Base-by-base conservation (phyloP, 2,113 vertebrate species). In the Holacanthus passer region DNA sequence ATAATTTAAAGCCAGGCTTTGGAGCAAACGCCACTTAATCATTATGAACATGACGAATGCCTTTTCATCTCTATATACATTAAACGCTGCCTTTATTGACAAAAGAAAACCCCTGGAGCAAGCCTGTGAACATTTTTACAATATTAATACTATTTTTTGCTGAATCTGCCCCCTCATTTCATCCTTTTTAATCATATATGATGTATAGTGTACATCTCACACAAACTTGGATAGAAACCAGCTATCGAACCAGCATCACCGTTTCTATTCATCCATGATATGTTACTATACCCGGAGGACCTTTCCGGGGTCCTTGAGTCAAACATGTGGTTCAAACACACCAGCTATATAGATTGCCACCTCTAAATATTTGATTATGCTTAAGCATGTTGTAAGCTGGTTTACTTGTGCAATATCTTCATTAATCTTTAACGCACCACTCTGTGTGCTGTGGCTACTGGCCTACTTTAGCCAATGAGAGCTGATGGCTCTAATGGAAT, bases 291-390 rank as follows among this genome's bases (percentile, higher is more conserved):
- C 83, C 82, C 77, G 1, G 3, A 39, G 48, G 82, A 20, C 83
- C 69, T 73, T 69, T 85, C 32, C 35, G 47, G 69, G 82, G 65
- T 77, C 79, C 55, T 77, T 43, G 76, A 86, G 83, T 89, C 78
- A 82, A 87, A 50, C 69, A 60, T n/a, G 37, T 52, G 41, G 74
- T 70, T 87, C 64, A 80, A 75, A 75, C 50, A 84, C 73, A 65
- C 64, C 24, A 55, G 52, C 64, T 53, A 27, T 93, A 81, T 92
- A 82, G 66, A 89, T 87, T 75, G 65, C 75, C 12, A 66, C 73
- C 32, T 81, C 77, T 94, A 87, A 94, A 94, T 92, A 92, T 94
- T 93, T 92, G 39, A 90, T 89, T 16, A 82, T 55, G 70, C 69
- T 77, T 88, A 88, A 88, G 84, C 66, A 85, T 89, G 82, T 92